Conservation (phyloP, 2,113 vertebrate species). For the Oncorhynchus clarkii region DNA sequence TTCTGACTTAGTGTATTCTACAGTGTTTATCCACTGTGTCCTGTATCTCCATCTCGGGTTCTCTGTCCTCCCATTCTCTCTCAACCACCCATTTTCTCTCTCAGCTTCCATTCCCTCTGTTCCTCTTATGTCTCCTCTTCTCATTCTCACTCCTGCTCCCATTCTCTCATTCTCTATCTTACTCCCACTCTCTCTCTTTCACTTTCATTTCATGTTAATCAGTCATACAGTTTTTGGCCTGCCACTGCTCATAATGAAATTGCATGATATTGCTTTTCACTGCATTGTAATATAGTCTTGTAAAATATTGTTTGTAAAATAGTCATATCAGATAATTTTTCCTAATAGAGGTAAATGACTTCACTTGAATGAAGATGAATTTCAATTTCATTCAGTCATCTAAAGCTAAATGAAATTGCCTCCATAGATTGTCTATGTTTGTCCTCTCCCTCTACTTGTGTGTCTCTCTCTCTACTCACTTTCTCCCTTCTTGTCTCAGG, state of each 20-base stretch:
- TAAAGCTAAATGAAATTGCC: background rate
- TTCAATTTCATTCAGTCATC: background rate
- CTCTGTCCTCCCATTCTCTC: background rate
- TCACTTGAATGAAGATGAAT: background rate
- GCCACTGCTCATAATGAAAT: no score
- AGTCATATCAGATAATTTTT: no score
- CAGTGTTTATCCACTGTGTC: no score
- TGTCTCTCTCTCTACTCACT: no score
- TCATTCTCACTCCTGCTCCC: slow-evolving; percentile 4
- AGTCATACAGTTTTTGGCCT: background rate
- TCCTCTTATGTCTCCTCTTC: background rate
- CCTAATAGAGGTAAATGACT: no score
- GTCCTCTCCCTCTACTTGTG: background rate
- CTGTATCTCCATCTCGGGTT: no score
- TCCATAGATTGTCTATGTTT: background rate
- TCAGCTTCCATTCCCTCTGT: background rate
- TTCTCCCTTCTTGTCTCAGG: background rate
- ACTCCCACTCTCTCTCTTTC: background rate
- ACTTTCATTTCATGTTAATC: slow-evolving; percentile 14
- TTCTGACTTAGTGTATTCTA: no score
- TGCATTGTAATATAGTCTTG: no score
- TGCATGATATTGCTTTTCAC: no score
- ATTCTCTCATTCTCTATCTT: background rate
- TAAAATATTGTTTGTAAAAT: no score
- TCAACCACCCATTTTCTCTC: background rate